Base-by-base conservation (phyloP, 2,797 vertebrate species). In the Hydrocynus forskahlii region DNA sequence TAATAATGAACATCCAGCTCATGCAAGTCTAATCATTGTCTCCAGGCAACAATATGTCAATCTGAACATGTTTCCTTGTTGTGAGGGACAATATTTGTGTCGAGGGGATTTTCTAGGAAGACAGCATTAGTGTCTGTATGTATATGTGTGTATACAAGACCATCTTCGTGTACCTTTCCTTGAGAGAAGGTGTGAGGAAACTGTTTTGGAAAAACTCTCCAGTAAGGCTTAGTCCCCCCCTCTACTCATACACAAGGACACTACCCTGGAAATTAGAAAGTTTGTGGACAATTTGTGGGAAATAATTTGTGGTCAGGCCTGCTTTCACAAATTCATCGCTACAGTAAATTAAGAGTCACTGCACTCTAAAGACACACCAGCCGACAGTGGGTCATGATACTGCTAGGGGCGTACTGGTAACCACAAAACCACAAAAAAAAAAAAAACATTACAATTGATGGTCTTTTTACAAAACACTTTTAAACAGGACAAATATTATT, bases 21-120 rank as follows among this genome's bases (percentile, higher is more conserved):
- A 87, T 85, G 82, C 75, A 85, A 84, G 77, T 87, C 76, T 81
- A 81, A 85, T 73, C 63, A 77, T 29, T 72, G 67, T 70, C 86
- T 76, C 19, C 23, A 62, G 84, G 82, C 73, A 40, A 70, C 63
- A 55, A 76, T 38, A 57, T 38, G 52, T 45, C 21, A 70, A 17
- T 43, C n/a, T 59, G 35, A 70, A 29, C 17, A 38, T 7, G 17
- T 21, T 74, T 69, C 21, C 3, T 16, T 23, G 52, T 66, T 73
- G 52, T 19, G 12, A 55, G 35, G 73, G 78, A 80, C 67, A 80
- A 43, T 76, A 76, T 63, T 64, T 76, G 29, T 71, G 77, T 29
- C 4, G 48, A 57, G 64, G 48, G 54, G 75, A 40, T 69, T 80
- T 73, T 73, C 45, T 57, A 55, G 70, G 48, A 54, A 23, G 38